Conservation (phyloP, 1,140 invertebrate genomes). For the Drosophila ananassae region DNA sequence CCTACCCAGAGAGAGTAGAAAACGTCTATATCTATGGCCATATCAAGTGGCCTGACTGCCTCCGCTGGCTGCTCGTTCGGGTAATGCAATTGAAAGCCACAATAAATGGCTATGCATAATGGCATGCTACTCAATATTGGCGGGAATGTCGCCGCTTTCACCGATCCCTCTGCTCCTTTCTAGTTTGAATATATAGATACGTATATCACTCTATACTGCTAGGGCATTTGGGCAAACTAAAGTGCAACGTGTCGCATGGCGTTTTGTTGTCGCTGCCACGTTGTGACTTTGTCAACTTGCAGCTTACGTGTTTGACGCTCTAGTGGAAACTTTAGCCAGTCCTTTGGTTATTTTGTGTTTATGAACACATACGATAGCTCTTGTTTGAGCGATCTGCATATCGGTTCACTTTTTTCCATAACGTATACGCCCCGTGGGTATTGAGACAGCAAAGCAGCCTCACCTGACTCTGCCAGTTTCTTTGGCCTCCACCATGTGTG, state of each 20-base stretch:
- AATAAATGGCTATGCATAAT: constrained; percentile 72
- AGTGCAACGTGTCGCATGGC: constrained; percentile 55
- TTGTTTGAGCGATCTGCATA: constrained; percentile 12
- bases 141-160: not conserved
- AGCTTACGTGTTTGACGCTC: constrained; percentile 58
- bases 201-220: constrained; percentile 41
- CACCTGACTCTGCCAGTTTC: not conserved
- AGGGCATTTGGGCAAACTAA: constrained; percentile 28
- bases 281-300: constrained; percentile 30
- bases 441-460: constrained; percentile 31
- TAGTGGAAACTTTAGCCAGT: constrained; percentile 36
- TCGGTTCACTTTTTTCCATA: constrained; percentile 32
- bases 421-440: constrained; percentile 28
- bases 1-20: not conserved
- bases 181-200: constrained; percentile 3
- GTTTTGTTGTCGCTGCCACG: constrained; percentile 40
- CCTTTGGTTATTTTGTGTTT: constrained; percentile 40
- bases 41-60: constrained; percentile 27
- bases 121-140: constrained; percentile 57
- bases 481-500: constrained; percentile 6
- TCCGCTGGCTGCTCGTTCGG: constrained; percentile 1
- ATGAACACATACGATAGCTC: constrained; percentile 7
- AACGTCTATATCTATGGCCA: constrained; percentile 18
- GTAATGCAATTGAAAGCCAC: constrained; percentile 65
- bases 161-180: constrained; percentile 12